Conservation (phyloP, 2,797 vertebrate genomes). For the Halcyon chelicuti region DNA sequence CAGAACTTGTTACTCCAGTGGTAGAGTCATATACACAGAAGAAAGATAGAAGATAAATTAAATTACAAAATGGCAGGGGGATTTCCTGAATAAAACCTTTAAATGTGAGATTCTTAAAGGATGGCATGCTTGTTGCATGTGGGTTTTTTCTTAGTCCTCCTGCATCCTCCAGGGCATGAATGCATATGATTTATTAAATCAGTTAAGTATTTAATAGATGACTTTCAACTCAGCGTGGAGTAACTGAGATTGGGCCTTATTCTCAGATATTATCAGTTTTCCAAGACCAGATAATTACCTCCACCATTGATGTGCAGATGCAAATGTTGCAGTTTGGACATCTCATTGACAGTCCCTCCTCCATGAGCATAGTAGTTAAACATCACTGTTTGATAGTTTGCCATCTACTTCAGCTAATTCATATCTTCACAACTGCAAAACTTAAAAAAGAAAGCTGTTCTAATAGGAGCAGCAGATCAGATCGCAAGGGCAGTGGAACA, state of each 20-base stretch:
- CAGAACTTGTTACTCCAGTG: conserved; percentile 14
- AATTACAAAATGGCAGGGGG: not conserved
- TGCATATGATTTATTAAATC: not conserved
- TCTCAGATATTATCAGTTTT: not conserved
- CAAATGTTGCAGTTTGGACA: not conserved
- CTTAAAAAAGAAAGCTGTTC: not conserved
- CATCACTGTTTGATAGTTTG: not conserved
- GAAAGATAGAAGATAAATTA: not conserved
- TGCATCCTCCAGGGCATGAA: not conserved
- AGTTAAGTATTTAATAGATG: not conserved
- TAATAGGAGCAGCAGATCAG: not conserved
- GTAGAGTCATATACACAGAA: not conserved
- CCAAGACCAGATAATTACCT: not conserved
- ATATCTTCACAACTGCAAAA: not conserved
- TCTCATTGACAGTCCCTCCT: not conserved
- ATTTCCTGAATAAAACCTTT: not conserved
- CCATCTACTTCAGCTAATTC: not conserved
- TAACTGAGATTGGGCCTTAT: not conserved
- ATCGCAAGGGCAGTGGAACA: not conserved
- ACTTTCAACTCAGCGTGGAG: not conserved
- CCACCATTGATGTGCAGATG: not conserved
- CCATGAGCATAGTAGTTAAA: not conserved
- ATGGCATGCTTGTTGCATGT: not conserved
- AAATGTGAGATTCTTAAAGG: not conserved
- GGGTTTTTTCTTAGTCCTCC: not conserved